These are phyloP conservation scores for Scytalopus superciliaris DNA, from an alignment of 2,113 vertebrate genomes.

Conservation along the genomic window DNA sequence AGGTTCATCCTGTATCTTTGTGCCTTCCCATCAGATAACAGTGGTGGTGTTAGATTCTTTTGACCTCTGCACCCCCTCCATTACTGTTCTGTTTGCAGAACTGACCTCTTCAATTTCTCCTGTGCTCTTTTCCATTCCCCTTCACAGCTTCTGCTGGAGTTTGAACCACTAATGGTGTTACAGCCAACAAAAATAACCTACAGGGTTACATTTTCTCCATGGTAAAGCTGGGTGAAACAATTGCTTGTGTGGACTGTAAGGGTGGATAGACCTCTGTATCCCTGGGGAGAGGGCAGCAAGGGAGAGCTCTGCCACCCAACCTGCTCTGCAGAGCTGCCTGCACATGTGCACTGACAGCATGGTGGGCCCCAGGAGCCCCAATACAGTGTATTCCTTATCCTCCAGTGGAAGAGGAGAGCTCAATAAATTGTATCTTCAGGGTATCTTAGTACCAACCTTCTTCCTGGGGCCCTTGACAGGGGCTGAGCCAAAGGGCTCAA, in stretches of 20 bases:
- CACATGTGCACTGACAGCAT: background rate
- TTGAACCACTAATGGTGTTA: background rate
- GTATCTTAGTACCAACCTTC: background rate
- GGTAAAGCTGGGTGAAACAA: background rate
- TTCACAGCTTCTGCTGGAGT: background rate
- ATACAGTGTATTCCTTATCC: background rate
- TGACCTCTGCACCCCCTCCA: background rate
- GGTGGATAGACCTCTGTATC: background rate
- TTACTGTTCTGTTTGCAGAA: background rate
- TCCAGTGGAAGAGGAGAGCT: background rate
- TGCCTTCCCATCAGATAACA: background rate
- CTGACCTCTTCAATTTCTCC: background rate
- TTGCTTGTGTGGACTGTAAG: background rate
- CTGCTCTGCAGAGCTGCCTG: background rate
- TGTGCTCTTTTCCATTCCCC: background rate
- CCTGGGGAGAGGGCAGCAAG: accelerated
- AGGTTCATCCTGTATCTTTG: background rate
- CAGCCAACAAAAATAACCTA: background rate
- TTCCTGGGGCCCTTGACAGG: background rate
- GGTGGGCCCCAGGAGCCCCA: background rate
- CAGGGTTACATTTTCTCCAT: accelerated
- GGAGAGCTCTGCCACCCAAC: background rate
- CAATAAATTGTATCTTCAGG: background rate
- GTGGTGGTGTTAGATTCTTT: background rate
- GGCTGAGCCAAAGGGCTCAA: background rate